These are phyloP conservation scores for Zonitis immaculata DNA, from an alignment of 2,888 invertebrate species.

Conservation along the genomic window DNA sequence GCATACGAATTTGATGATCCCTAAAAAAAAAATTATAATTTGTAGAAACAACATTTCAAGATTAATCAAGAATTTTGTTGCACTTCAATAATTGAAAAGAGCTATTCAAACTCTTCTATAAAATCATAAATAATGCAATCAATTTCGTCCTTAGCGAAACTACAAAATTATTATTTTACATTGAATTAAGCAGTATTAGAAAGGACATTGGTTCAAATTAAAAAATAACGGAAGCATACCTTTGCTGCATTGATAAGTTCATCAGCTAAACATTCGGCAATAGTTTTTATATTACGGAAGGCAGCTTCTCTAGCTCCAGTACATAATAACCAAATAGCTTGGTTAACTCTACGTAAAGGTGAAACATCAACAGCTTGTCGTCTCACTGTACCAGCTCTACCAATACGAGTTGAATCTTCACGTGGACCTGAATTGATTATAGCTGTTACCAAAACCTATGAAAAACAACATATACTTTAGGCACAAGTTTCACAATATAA, in stretches of 20 bases:
- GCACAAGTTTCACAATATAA: constrained; percentile 16
- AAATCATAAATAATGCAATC: constrained; percentile 16
- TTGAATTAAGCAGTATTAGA: constrained; percentile 38
- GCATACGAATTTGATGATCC: constrained; percentile 99
- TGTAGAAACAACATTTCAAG: no score
- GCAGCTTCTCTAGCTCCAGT: constrained; percentile 99
- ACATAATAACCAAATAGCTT: constrained; percentile 98
- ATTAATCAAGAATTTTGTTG: constrained; percentile 1
- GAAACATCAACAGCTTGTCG: constrained; percentile 99
- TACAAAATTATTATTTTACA: constrained; percentile 21
- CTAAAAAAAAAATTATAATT: constrained; percentile 45
- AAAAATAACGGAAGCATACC: constrained; percentile 49
- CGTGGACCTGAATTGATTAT: constrained; percentile 99
- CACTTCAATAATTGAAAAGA: not conserved
- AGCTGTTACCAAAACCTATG: constrained; percentile 87
- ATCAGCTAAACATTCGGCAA: constrained; percentile 99
- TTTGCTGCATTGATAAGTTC: constrained; percentile 99
- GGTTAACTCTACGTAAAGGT: constrained; percentile 96
- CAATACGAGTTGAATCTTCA: constrained; percentile 99
- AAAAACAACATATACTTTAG: no score
- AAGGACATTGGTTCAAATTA: constrained; percentile 37
- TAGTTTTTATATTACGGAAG: constrained; percentile 99
- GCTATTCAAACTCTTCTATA: not conserved
- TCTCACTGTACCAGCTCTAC: constrained; percentile 99
- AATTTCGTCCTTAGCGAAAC: constrained; percentile 44